Evolutionary conservation across 2,888 invertebrate species (phyloP).

Genomic region (Melanchra persicariae): DNA sequence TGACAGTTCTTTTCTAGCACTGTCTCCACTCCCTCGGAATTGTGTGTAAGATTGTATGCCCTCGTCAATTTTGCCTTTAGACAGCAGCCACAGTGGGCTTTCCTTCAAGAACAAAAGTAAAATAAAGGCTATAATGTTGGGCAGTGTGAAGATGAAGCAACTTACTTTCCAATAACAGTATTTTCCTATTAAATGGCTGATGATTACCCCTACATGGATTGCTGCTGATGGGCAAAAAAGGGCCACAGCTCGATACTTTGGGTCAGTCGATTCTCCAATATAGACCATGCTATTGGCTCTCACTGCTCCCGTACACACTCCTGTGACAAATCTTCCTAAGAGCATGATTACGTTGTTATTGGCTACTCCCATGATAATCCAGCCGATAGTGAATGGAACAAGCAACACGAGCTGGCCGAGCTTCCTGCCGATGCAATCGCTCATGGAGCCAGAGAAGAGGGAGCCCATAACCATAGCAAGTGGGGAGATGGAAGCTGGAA

Average conservation of each 20-base stretch:
- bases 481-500: constrained; percentile 54
- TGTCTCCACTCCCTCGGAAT: constrained; percentile 74
- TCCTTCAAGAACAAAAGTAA: constrained; percentile 73
- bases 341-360: constrained; percentile 68
- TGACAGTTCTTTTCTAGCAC: constrained; percentile 72
- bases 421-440: constrained; percentile 76
- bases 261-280: constrained; percentile 76
- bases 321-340: constrained; percentile 74
- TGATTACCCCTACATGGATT: constrained; percentile 69
- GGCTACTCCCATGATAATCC: constrained; percentile 73
- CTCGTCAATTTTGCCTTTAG: constrained; percentile 72
- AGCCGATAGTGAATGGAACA: constrained; percentile 72
- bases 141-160: constrained; percentile 69
- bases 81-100: constrained; percentile 79
- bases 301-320: constrained; percentile 72
- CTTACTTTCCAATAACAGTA: constrained; percentile 72
- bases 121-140: constrained; percentile 68
- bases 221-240: constrained; percentile 71
- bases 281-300: constrained; percentile 75
- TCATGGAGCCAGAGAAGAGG: constrained; percentile 72
- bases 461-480: constrained; percentile 74
- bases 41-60: constrained; percentile 71
- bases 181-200: constrained; percentile 72
- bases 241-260: constrained; percentile 73
- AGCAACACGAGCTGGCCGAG: constrained; percentile 70